Conservation (phyloP, 53 echinoderm and acorn worm species). For the Paracentrotus lividus region DNA sequence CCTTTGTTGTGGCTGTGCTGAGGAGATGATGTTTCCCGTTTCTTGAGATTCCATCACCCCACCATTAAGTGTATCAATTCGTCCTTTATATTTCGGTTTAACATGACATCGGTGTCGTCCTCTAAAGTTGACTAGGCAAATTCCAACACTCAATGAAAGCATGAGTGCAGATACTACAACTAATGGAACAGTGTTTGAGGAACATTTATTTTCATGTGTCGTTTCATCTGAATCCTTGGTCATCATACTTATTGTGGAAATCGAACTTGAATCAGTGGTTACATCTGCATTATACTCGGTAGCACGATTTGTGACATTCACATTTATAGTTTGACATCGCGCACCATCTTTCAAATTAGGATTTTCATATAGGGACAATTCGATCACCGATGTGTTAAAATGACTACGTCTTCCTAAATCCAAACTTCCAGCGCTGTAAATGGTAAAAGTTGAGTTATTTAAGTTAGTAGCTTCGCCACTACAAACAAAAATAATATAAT, state of each 20-base stretch:
- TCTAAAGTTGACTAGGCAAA: neutral
- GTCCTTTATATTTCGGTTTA: neutral
- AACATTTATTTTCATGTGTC: neutral
- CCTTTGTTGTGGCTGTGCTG: neutral
- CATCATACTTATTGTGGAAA: neutral
- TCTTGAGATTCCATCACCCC: neutral
- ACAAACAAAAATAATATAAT: neutral
- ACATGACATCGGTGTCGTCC: neutral
- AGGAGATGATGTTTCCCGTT: neutral
- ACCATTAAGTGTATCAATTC: no score
- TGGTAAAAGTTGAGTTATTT: neutral
- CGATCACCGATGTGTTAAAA: neutral
- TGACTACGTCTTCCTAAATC: neutral
- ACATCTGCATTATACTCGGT: neutral
- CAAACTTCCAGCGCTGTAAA: neutral
- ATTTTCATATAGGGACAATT: neutral
- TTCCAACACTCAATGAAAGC: neutral
- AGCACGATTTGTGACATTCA: neutral
- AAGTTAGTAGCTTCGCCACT: neutral
- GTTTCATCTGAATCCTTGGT: neutral
- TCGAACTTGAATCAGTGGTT: neutral
- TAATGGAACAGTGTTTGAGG: neutral
- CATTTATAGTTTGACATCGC: neutral
- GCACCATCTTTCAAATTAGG: neutral
- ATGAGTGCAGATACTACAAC: neutral